Conservation (phyloP, 2,113 vertebrate species). For the Paramisgurnus dabryanus region DNA sequence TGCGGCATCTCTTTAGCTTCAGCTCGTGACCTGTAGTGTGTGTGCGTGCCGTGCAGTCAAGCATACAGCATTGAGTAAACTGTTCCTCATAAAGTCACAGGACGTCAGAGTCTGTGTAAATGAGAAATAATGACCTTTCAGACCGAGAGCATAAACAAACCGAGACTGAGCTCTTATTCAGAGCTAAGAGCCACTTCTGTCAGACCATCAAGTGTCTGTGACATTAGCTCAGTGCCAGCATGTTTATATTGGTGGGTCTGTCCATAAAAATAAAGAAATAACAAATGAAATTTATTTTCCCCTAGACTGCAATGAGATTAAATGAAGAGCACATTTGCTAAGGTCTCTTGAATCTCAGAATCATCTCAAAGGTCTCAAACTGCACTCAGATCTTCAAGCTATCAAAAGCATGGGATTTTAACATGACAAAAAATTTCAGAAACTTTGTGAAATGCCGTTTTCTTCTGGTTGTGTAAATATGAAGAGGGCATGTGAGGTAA, state of each 20-base stretch:
- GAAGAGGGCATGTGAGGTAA: not conserved
- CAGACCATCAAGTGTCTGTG: conserved; percentile 6
- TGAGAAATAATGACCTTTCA: conserved; percentile 46
- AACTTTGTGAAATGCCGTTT: too few species aligned
- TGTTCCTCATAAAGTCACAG: conserved; percentile 54
- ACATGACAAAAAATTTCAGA: too few species aligned
- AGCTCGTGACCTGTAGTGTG: conserved; percentile 13
- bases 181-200: conserved; percentile 32
- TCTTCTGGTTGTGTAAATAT: too few species aligned
- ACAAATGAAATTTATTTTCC: too few species aligned
- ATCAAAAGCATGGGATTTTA: too few species aligned
- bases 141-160: conserved; percentile 36
- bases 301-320: too few species aligned
- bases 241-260: conserved; percentile 17
- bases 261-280: not conserved
- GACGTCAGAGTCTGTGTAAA: conserved; percentile 38
- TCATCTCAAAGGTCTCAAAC: too few species aligned
- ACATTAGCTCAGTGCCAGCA: not conserved
- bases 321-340: too few species aligned
- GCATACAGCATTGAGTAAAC: conserved; percentile 38
- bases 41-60: conserved; percentile 9
- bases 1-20: not conserved
- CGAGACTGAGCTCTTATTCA: conserved; percentile 50
- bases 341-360: too few species aligned
- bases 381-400: too few species aligned